Percentiles rank a stretch among this genome's conserved stretches.
Evolutionary conservation across 2,797 vertebrate species (phyloP).

Genomic region (Smutsia temminckii): DNA sequence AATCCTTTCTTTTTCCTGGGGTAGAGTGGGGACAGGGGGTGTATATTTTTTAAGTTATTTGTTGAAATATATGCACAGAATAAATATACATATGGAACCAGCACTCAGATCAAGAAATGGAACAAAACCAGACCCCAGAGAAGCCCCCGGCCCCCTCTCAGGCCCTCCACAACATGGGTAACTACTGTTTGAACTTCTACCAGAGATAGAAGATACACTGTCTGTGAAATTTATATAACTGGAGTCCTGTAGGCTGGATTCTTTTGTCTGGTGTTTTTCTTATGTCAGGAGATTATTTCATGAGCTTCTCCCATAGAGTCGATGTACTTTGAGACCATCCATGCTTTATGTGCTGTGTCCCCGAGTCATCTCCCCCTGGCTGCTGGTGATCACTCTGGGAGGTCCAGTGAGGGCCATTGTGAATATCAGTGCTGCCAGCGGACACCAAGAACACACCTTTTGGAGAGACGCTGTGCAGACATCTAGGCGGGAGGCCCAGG

Average conservation of each 20-base stretch:
- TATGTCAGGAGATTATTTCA: neutral
- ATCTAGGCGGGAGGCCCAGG: fast-evolving
- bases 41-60: neutral
- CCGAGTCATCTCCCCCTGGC: neutral
- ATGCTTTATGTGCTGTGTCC: fast-evolving
- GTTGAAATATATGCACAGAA: neutral
- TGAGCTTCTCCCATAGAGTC: fast-evolving
- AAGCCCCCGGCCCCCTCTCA: neutral
- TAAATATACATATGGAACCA: neutral
- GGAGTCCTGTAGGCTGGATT: neutral
- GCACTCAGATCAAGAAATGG: neutral
- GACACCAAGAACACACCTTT: fast-evolving
- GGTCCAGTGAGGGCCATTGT: fast-evolving
- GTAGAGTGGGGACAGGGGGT: fast-evolving
- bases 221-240: neutral
- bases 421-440: fast-evolving
- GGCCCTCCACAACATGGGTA: fast-evolving
- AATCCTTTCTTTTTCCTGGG: neutral
- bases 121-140: too few relatives aligned
- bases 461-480: fast-evolving
- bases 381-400: fast-evolving
- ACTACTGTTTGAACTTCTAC: too few relatives aligned
- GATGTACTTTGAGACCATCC: fast-evolving
- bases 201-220: too few relatives aligned
- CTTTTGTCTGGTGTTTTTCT: neutral